These are phyloP conservation scores for Hyphantria cunea DNA, from an alignment of 1,140 invertebrate species.

Conservation along the genomic window DNA sequence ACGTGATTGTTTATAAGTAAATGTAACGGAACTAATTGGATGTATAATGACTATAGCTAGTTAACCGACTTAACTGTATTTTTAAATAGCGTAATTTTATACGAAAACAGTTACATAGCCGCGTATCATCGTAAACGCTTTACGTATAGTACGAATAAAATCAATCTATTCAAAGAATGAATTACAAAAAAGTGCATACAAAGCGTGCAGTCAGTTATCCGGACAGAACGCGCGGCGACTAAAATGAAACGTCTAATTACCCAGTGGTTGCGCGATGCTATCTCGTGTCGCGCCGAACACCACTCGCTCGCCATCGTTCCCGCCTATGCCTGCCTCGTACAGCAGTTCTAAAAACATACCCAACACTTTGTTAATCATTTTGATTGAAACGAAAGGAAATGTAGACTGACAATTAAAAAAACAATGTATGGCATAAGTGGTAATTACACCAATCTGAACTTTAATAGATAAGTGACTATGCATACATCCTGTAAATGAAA, in stretches of 20 bases:
- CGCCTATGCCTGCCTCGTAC: neutral
- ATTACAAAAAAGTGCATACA: slow-evolving; percentile 67
- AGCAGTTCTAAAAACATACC: slow-evolving; percentile 1
- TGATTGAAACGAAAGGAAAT: slow-evolving; percentile 35
- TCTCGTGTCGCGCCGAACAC: slow-evolving; percentile 38
- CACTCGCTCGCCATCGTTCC: neutral
- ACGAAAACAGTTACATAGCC: slow-evolving; percentile 8
- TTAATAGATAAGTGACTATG: slow-evolving; percentile 12
- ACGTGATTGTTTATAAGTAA: slow-evolving; percentile 14
- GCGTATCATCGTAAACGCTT: neutral
- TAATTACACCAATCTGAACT: slow-evolving; percentile 9
- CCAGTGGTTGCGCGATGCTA: slow-evolving; percentile 51
- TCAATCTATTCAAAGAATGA: slow-evolving; percentile 66
- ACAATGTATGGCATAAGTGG: slow-evolving; percentile 26
- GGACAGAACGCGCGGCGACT: too few relatives aligned
- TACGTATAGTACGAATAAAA: slow-evolving; percentile 29
- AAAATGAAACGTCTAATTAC: slow-evolving; percentile 75
- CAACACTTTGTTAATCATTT: slow-evolving; percentile 42
- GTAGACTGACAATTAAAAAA: slow-evolving; percentile 31
- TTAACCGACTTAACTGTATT: slow-evolving; percentile 10
- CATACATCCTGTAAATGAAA: slow-evolving; percentile 20
- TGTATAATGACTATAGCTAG: slow-evolving; percentile 11
- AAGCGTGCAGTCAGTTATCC: slow-evolving; percentile 58
- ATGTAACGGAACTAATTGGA: slow-evolving; percentile 28
- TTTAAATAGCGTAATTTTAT: slow-evolving; percentile 20